Percentiles rank a stretch among this genome's conserved stretches.
phyloP scores from a whole-genome alignment of 2,797 vertebrate species.

The Salarias fasciatus region DNA sequence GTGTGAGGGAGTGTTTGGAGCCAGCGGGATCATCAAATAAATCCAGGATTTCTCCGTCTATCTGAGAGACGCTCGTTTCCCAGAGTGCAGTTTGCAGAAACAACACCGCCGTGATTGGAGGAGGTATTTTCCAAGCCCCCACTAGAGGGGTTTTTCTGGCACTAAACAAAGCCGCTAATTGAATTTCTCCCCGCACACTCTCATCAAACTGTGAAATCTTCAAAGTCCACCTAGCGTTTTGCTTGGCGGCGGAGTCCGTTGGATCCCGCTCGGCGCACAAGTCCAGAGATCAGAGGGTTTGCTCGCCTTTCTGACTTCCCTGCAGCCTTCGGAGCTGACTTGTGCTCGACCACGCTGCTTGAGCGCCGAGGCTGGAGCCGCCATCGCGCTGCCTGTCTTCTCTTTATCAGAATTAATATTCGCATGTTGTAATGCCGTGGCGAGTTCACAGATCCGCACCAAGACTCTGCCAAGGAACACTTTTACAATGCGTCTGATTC shows the following conservation, averaged over 20 bases:
- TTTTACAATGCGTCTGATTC: slow-evolving; percentile 59
- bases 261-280: slow-evolving; percentile 41
- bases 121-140: slow-evolving; percentile 47
- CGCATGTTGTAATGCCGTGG: slow-evolving; percentile 58
- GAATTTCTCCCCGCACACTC: slow-evolving; percentile 26
- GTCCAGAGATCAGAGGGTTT: slow-evolving; percentile 50
- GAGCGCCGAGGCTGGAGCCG: slow-evolving; percentile 53
- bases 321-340: slow-evolving; percentile 53
- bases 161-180: slow-evolving; percentile 52
- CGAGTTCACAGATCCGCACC: slow-evolving; percentile 60
- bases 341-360: slow-evolving; percentile 20
- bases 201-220: slow-evolving; percentile 38
- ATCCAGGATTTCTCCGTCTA: slow-evolving; percentile 39
- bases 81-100: slow-evolving; percentile 54
- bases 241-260: slow-evolving; percentile 43
- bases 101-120: slow-evolving; percentile 56
- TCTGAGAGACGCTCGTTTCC: slow-evolving; percentile 52
- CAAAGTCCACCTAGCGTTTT: slow-evolving; percentile 59
- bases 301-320: slow-evolving; percentile 42
- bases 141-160: slow-evolving; percentile 41
- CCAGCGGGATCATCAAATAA: slow-evolving; percentile 53
- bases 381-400: slow-evolving; percentile 45
- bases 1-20: slow-evolving; percentile 33
- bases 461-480: slow-evolving; percentile 56
- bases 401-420: slow-evolving; percentile 54